Evolutionary conservation across 2,797 vertebrate genomes (phyloP), one percentile per base, ranked within the genome.

Genomic region (Tokudaia muenninki): DNA sequence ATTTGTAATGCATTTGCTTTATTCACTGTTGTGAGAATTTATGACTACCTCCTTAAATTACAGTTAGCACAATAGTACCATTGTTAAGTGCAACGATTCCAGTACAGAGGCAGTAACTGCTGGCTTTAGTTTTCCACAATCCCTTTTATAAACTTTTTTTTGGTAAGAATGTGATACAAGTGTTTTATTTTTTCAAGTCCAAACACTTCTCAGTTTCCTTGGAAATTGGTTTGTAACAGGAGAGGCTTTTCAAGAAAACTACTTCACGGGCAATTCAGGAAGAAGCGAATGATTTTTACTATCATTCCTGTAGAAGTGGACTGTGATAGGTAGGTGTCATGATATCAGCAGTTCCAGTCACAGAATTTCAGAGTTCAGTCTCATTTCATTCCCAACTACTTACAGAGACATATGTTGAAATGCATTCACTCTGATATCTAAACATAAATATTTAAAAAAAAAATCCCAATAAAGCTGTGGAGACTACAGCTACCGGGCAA

Each of bases 121-220:
- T 6, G 57, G 59, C 22, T 29, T 37, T 67, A 57, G 19, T 94
- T 97, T 96, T 80, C 74, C 67, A 63, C 55, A 94, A 91, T 22
- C 16, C 14, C 26, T 81, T 70, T 80, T 87, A 57, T 72, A 44
- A 57, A 77, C 41, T 34, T 72, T 44, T 41, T 44, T 75, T 14
- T 63, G 82, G 5, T 65, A 47, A 74, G 80, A 59, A 70, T 24
- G 24, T 37, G 52, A 70, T 44, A 37, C 55, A 50, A 90, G 61
- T 65, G 75, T 59, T 78, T 26, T 94, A 41, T 41, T 47, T 19
- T 19, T 61, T 67, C 41, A 74, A 52, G 44, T 57, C 47, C 44
- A 52, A 55, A 55, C 47, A 70, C 61, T 80, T 81, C 65, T 82
- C 63, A 24, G 29, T 83, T 90, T 94, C 52, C 41, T 59, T 61